Evolutionary conservation across 53 echinoderm and acorn worm species (phyloP), one percentile per base, ranked within the genome.

Genomic region (Hippasteria phrygiana): DNA sequence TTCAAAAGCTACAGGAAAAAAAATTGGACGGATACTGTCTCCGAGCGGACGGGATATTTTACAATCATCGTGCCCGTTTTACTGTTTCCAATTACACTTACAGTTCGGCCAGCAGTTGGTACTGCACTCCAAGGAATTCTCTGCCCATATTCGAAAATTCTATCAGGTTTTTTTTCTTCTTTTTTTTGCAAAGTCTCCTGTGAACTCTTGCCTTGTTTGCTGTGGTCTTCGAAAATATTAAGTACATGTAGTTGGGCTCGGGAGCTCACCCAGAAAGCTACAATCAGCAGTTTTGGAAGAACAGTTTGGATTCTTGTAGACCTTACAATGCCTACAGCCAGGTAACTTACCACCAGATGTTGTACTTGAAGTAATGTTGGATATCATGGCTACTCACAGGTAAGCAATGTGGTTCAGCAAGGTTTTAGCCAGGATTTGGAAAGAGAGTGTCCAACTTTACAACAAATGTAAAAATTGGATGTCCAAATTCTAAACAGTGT

Each of bases 41-140:
- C n/a, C n/a, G n/a, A n/a, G 59, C 2, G 59, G 59, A 26, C 59
- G 22, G 26, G n/a, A 24, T 59, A 51, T 51, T 51, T 59, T n/a
- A 0, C 59, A 59, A 26, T 59, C 7, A 59, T 22, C n/a, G 64
- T 63, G 69, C 12, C 36, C 35, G 33, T 16, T 8, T 46, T 20
- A n/a, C 78, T 78, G 78, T 55, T 55, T 78, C 39, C 78, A 78
- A 78, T 59, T 59, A 54, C 22, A 33, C 51, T n/a, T 33, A n/a
- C n/a, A n/a, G n/a, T n/a, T n/a, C n/a, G n/a, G n/a, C n/a, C n/a
- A n/a, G n/a, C 12, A 13, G 11, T 11, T 55, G 54, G 22, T 13
- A 59, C 54, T 55, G 39, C 56, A 55, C 78, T 40, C 77, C 53
- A 54, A 77, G 77, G 77, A 77, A 20, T 55, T 77, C 53, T 28